Base-by-base conservation (phyloP, 2,113 vertebrate species). In the Indicator maculatus region DNA sequence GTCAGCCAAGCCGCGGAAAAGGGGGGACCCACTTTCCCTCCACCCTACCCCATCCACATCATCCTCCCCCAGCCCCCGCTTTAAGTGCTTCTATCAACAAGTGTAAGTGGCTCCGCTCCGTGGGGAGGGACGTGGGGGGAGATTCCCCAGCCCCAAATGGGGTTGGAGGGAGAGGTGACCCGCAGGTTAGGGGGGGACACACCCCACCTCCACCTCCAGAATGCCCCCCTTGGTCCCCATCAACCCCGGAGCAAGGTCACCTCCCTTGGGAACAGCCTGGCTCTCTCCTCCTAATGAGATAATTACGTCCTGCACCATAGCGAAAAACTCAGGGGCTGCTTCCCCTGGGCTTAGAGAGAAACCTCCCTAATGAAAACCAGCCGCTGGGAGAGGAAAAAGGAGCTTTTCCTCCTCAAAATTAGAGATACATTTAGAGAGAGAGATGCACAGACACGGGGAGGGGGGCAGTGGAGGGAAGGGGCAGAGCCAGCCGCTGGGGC, bases 331-430 rank as follows among this genome's bases (percentile, higher is more conserved):
- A 91, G 84, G 93, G 93, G 92, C 91, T 74, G 75, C 69, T 89
- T 94, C 86, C 87, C 80, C 64, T 58, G 88, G 74, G 78, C 26
- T 93, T 86, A 65, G 72, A 86, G 82, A 79, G 95, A 89, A 96
- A 91, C 92, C 96, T 94, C 80, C 93, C 79, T 96, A 97, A 96
- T 97, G 96, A 90, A 96, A 96, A 96, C 74, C 96, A 94, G 93
- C 89, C 92, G 76, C 80, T 8, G 64, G 69, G 61, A 74, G 24
- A 60, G 60, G 63, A 78, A 85, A 90, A 91, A 83, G 9, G 56
- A 64, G 55, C 78, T 94, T 96, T 93, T 73, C 91, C 82, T 90
- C 64, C 77, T 81, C 91, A 92, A 92, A 88, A 82, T 86, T 28
- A 90, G 21, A 84, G 67, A 77, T 90, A 44, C 58, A 71, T 91